Conservation (phyloP, 2,888 invertebrate genomes). For the Aphelenchoides bicaudatus region DNA sequence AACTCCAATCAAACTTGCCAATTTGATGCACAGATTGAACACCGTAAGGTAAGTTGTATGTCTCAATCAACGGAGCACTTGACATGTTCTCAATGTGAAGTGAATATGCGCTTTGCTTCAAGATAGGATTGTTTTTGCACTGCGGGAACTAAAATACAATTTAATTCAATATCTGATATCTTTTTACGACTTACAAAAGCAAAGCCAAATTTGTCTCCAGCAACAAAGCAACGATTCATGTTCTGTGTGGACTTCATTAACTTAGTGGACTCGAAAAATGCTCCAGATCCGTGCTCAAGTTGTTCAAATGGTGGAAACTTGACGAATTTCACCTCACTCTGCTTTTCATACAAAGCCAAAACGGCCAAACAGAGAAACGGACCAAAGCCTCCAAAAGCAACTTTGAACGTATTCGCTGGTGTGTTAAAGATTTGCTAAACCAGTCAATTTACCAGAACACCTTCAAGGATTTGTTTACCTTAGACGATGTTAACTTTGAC, state of each 20-base stretch:
- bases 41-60: neutral
- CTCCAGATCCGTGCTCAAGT: neutral
- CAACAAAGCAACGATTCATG: neutral
- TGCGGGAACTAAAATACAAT: constrained; percentile 11
- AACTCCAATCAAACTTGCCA: neutral
- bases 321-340: constrained; percentile 1
- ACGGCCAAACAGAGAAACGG: neutral
- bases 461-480: neutral
- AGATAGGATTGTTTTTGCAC: neutral
- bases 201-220: neutral
- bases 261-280: neutral
- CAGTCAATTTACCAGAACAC: neutral
- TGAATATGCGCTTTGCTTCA: neutral
- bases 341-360: neutral
- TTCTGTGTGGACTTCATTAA: neutral
- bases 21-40: neutral
- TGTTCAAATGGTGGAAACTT: neutral
- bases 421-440: neutral
- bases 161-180: no score
- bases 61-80: neutral
- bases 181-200: constrained; percentile 11
- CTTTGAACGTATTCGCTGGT: neutral
- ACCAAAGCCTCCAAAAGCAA: constrained; percentile 7
- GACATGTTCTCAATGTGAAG: neutral
- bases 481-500: neutral